Percentiles rank a stretch among this genome's conserved stretches.
Evolutionary conservation across 2,113 vertebrate species (phyloP).

Genomic region (Eulemur rufifrons): DNA sequence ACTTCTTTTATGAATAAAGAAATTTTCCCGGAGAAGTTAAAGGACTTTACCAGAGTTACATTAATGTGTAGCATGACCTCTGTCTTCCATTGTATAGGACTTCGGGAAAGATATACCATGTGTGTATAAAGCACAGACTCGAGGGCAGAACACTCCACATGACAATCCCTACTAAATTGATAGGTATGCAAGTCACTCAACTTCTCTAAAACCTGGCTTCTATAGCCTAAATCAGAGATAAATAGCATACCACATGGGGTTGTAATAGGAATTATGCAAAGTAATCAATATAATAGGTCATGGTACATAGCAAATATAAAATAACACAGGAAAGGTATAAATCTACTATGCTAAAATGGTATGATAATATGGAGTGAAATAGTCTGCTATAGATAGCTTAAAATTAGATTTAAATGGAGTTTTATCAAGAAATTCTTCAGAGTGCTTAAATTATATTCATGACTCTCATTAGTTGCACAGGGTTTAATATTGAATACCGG

Average conservation of each 20-base stretch:
- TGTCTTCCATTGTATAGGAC: background rate
- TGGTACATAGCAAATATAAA: background rate
- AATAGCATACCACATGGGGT: background rate
- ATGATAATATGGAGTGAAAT: background rate
- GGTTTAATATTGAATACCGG: background rate
- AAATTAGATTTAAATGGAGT: background rate
- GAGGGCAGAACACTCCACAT: background rate
- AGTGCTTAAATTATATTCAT: background rate
- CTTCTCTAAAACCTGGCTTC: background rate
- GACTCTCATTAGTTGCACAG: background rate
- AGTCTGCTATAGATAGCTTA: background rate
- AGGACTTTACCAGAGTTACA: background rate
- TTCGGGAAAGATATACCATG: background rate
- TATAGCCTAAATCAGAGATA: background rate
- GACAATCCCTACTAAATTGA: constrained; percentile 9
- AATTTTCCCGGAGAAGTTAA: constrained; percentile 1
- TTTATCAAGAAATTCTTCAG: constrained; percentile 8
- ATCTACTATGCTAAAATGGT: background rate
- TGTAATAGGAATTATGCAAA: background rate
- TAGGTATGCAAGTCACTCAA: background rate
- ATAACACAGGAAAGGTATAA: background rate
- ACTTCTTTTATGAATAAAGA: background rate
- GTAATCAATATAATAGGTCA: background rate
- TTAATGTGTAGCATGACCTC: background rate
- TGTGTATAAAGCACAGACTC: background rate